Percentiles rank a stretch among this genome's conserved stretches.
Evolutionary conservation across 2,797 vertebrate species (phyloP).

Genomic region (Notolabrus celidotus): DNA sequence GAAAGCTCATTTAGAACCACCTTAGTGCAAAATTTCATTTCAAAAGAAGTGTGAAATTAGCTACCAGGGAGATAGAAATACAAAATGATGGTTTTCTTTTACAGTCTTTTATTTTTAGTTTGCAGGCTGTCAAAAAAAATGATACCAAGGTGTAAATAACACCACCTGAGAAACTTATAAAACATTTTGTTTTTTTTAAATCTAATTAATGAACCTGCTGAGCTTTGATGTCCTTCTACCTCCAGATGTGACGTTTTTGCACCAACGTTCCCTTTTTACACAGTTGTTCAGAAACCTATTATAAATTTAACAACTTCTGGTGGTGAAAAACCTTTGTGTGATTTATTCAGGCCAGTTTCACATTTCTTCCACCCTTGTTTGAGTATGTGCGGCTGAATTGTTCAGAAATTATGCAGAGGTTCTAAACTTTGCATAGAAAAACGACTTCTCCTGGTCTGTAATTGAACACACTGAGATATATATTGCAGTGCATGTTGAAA

Average conservation of each 20-base stretch:
- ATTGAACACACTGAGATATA: not conserved
- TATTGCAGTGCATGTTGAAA: not conserved
- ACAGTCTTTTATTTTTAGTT: not conserved
- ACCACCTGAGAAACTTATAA: not conserved
- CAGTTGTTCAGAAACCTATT: not conserved
- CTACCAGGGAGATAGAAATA: too few species aligned
- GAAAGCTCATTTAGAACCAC: too few species aligned
- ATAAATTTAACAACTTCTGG: slow-evolving; percentile 11
- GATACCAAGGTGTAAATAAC: not conserved
- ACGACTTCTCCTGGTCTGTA: not conserved
- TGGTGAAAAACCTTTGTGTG: not conserved
- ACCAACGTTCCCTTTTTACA: not conserved
- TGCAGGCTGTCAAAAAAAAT: not conserved
- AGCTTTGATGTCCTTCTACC: not conserved
- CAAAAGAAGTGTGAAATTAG: slow-evolving; percentile 27
- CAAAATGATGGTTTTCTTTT: not conserved
- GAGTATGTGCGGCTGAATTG: not conserved
- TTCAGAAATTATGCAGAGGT: not conserved
- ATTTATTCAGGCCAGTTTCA: not conserved
- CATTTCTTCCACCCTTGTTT: not conserved
- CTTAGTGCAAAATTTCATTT: slow-evolving; percentile 12
- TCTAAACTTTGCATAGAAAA: not conserved
- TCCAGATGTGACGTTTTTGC: not conserved
- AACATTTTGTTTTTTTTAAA: too few species aligned
- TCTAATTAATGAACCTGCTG: not conserved